Percentiles rank a stretch among this genome's conserved stretches.
Evolutionary conservation across 2,113 vertebrate species (phyloP).

Genomic region (Cyphomyrus plagiostoma): DNA sequence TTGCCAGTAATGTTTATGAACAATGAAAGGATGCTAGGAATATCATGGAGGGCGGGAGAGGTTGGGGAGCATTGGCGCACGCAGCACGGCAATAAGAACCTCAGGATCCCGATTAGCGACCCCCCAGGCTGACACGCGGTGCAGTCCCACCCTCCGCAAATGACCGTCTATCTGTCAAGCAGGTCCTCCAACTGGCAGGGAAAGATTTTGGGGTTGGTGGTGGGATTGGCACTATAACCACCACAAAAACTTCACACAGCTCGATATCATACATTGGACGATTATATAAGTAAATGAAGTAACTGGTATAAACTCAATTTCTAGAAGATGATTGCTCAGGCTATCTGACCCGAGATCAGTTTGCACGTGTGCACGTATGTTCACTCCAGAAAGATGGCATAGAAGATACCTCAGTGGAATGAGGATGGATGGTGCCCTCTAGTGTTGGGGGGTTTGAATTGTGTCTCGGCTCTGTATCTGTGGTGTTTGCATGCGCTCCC

Average conservation of each 20-base stretch:
- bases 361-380: neutral
- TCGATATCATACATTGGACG: neutral
- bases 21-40: neutral
- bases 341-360: neutral
- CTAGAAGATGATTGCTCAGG: neutral
- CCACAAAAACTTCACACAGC: no score
- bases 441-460: neutral
- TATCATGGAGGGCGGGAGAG: no score
- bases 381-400: neutral
- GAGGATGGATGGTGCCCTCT: neutral
- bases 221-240: no score
- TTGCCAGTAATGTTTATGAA: neutral
- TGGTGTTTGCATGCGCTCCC: neutral
- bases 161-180: no score
- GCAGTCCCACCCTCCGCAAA: no score
- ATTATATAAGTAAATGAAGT: neutral
- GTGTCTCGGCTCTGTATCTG: neutral
- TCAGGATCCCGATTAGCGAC: no score
- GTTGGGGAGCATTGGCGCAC: no score
- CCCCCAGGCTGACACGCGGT: no score
- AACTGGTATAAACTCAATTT: no score
- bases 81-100: no score
- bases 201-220: no score
- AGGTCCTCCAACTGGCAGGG: no score
- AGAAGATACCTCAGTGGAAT: neutral